Base-by-base conservation (phyloP, 1,140 invertebrate species). In the Onthophagus taurus region DNA sequence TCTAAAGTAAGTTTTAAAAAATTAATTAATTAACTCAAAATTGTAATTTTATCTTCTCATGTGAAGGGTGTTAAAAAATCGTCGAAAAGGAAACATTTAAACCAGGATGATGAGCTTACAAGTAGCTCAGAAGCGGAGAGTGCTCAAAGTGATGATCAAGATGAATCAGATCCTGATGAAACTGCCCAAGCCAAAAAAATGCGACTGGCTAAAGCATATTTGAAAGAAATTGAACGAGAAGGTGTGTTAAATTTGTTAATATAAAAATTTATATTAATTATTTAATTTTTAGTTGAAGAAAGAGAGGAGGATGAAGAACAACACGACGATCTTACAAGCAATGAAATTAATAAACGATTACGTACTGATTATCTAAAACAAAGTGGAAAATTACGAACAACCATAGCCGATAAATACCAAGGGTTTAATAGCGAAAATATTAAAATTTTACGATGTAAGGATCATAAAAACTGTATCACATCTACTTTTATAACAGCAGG, bases 131-230 rank as follows among this genome's bases (percentile, higher is more conserved):
- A 36, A 3, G 34, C 19, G 3, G 34, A 20, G 3, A 18, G 2
- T 19, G 17, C 19, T 6, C 13, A 20, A 11, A 6, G 20, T 13
- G 18, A 17, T 36, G 8, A 19, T 9, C 11, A 36, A 36, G 34
- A 36, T 17, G 17, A 3, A 13, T 11, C 19, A 13, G 11, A 11
- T 11, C 23, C 34, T 13, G 34, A 36, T 21, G 80, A 85, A 62
- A 95, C 89, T 5, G 78, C 84, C 1, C 87, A 94, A 62, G 85
- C 94, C 57, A 94, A 94, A 59, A 85, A 85, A 55, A 52, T 97
- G 23, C 71, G 87, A 23, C 66, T 95, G 45, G 89, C 90, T 0
- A 93, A 93, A 61, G 76, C 87, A 61, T 92, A 93, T 69, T 69
- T 97, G 23, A 69, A 83, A 55, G 82, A 92, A 72, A 83, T 95